These are phyloP conservation scores for Lepisosteus oculatus DNA, from an alignment of 2,113 vertebrate species.

Conservation along the genomic window DNA sequence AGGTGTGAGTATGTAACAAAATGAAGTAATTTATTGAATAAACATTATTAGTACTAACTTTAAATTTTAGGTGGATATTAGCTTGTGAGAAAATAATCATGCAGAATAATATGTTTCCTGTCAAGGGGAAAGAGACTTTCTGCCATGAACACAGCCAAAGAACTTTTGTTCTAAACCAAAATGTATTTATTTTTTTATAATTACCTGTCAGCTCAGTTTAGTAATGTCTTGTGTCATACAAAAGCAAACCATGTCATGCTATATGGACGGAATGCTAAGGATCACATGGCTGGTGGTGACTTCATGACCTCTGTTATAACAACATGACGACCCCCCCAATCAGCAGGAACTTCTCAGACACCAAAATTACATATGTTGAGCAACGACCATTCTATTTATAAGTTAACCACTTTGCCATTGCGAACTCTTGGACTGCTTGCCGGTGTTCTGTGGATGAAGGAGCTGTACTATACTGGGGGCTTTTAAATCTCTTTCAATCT, in stretches of 20 bases:
- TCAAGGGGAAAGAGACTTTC: constrained; percentile 55
- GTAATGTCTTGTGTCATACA: constrained; percentile 82
- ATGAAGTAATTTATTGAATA: constrained; percentile 24
- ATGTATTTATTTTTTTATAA: constrained; percentile 83
- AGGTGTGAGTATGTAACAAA: constrained; percentile 13
- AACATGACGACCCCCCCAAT: constrained; percentile 46
- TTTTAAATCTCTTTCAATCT: constrained; percentile 34
- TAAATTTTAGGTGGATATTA: constrained; percentile 17
- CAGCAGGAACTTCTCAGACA: constrained; percentile 37
- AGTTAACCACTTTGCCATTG: constrained; percentile 51
- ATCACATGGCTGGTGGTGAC: constrained; percentile 65
- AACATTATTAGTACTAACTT: constrained; percentile 37
- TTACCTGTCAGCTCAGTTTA: constrained; percentile 73
- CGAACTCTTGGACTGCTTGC: constrained; percentile 32
- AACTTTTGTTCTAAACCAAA: constrained; percentile 56
- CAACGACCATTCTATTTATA: constrained; percentile 62
- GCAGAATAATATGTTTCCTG: constrained; percentile 65
- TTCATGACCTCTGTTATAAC: constrained; percentile 66
- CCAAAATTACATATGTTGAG: constrained; percentile 54
- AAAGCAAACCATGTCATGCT: constrained; percentile 84
- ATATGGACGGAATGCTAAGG: constrained; percentile 57
- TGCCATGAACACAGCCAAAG: constrained; percentile 48
- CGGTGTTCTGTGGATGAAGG: constrained; percentile 18
- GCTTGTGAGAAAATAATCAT: constrained; percentile 55
- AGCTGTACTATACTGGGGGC: constrained; percentile 17